Evolutionary conservation across 2,797 vertebrate species (phyloP), one percentile per base, ranked within the genome.

Genomic region (Lindbergichthys nudifrons): DNA sequence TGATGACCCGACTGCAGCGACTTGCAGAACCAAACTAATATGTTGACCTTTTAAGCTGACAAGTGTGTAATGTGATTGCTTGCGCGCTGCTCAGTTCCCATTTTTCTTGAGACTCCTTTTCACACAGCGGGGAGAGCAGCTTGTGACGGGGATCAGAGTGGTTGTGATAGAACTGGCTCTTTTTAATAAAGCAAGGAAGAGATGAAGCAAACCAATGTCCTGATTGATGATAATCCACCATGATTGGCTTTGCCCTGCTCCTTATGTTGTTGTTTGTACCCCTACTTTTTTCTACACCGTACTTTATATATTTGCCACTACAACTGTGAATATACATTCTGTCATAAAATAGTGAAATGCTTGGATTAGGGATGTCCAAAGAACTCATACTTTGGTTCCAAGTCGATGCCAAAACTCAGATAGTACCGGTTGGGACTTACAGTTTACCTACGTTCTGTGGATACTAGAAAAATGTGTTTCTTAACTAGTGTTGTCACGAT

Each of bases 1-100:
- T 45, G 68, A 79, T 53, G 62, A 54, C 60, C 78, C 73, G 67
- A 81, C 73, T 71, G 46, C 52, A 67, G 58, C 63, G 19, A 72
- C 82, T 77, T 51, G 58, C 79, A 64, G 62, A 69, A 76, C 70
- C 74, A 68, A 88, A 87, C 83, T 91, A 92, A 94, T 90, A 88
- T 68, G 86, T 72, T 94, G 92, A 94, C 94, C 91, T 94, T 94
- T 93, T 83, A 89, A 92, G 90, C 65, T 91, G 93, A 92, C 92
- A 92, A 88, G 90, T 91, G 91, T 90, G 81, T 93, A 92, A 94
- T 94, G 88, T 85, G 92, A 92, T 91, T 86, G 85, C 76, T 61
- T 15, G 57, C 69, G 11, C 46, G 41, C 69, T 14, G 60, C 61
- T 72, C 61, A 48, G 15, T 84, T 83, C 73, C 71, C 65, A 67